Evolutionary conservation across 2,113 vertebrate genomes (phyloP).

Genomic region (Clarias batrachus): DNA sequence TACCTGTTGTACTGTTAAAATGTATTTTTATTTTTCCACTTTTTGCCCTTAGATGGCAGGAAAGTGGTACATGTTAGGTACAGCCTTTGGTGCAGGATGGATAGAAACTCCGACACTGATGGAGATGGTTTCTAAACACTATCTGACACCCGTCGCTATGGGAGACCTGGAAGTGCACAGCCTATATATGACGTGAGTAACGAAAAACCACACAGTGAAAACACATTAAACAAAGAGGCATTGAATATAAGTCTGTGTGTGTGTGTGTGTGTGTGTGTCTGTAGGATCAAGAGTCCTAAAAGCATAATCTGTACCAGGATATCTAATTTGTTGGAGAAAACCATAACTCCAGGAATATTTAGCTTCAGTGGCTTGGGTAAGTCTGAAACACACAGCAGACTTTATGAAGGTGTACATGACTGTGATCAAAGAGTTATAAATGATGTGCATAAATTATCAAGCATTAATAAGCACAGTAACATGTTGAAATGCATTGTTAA

Average conservation of each 20-base stretch:
- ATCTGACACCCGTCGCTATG: constrained; percentile 55
- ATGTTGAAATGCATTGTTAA: no score
- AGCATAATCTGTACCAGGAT: constrained; percentile 34
- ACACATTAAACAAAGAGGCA: neutral
- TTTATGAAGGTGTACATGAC: no score
- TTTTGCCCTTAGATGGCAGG: constrained; percentile 72
- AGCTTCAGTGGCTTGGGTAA: constrained; percentile 68
- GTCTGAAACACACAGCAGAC: constrained; percentile 32
- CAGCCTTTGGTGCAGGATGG: no score
- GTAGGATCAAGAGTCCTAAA: constrained; percentile 71
- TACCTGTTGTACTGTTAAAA: no score
- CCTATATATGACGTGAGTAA: neutral
- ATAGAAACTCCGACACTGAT: no score
- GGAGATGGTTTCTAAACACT: constrained; percentile 76
- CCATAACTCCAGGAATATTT: constrained; percentile 71
- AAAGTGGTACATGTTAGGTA: constrained; percentile 81
- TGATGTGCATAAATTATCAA: no score
- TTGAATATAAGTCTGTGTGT: neutral
- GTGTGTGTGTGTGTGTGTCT: neutral
- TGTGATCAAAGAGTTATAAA: no score
- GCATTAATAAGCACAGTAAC: no score
- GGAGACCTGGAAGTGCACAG: neutral
- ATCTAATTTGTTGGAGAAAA: constrained; percentile 57
- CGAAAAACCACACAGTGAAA: neutral
- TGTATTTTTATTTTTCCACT: neutral